These are phyloP conservation scores for Cardiocondyla obscurior DNA, from an alignment of 1,140 invertebrate species.

Conservation along the genomic window DNA sequence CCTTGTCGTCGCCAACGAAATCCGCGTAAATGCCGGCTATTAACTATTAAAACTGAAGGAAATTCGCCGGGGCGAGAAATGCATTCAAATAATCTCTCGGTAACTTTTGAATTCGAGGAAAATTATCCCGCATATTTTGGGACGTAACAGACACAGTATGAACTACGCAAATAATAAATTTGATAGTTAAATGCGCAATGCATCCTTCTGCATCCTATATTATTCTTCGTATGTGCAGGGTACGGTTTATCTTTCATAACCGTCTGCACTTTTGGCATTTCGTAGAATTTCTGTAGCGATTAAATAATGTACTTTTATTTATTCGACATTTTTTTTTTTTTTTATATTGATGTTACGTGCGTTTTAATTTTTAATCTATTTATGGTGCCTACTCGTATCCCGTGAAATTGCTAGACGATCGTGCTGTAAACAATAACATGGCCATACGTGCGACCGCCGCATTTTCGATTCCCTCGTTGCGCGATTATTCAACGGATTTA, in stretches of 20 bases:
- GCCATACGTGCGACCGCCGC: background rate
- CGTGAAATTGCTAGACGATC: conserved; percentile 14
- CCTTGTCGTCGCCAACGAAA: conserved; percentile 1
- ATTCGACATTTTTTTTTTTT: background rate
- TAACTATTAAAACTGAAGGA: conserved; percentile 42
- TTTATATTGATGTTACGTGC: background rate
- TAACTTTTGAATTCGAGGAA: background rate
- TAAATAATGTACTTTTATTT: background rate
- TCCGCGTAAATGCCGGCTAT: conserved; percentile 28
- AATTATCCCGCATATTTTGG: conserved; percentile 49
- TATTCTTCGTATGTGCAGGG: background rate
- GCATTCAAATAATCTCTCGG: conserved; percentile 3
- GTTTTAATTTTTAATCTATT: background rate
- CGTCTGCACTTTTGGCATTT: background rate
- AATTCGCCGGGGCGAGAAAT: conserved; percentile 11
- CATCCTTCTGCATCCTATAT: background rate
- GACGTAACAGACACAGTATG: conserved; percentile 9
- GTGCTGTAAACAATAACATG: conserved; percentile 27
- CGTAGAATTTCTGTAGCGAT: background rate
- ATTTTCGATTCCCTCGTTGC: conserved; percentile 18
- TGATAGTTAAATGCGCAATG: background rate
- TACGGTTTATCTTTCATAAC: background rate
- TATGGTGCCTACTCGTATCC: background rate
- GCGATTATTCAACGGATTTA: conserved; percentile 59
- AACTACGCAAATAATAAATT: conserved; percentile 39